Percentiles rank a stretch among this genome's conserved stretches.
Evolutionary conservation across 2,113 vertebrate species (phyloP).

Genomic region (Serinus canaria): DNA sequence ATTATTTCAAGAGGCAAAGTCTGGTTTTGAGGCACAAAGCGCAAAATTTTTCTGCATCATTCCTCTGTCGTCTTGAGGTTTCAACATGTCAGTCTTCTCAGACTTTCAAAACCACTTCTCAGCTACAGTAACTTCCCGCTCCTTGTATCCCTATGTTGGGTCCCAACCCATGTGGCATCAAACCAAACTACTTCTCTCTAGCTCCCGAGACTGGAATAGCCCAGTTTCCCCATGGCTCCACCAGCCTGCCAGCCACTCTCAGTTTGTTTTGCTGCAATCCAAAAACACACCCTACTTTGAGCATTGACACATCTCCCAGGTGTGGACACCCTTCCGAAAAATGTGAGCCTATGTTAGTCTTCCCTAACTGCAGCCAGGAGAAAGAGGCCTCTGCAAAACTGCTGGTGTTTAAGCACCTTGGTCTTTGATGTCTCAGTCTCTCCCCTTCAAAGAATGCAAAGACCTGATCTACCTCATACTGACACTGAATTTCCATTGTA

Average conservation of each 20-base stretch:
- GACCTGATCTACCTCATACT: not conserved
- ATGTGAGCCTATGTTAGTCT: not conserved
- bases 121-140: not conserved
- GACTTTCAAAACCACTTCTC: not conserved
- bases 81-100: not conserved
- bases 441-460: not conserved
- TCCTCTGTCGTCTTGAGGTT: slow-evolving; percentile 16
- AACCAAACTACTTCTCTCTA: not conserved
- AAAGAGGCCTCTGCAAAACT: not conserved
- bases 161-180: not conserved
- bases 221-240: not conserved
- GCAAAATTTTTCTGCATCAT: not conserved
- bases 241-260: slow-evolving; percentile 2
- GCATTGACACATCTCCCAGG: slow-evolving; percentile 9
- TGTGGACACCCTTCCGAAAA: slow-evolving; percentile 36
- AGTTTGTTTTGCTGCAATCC: slow-evolving; percentile 32
- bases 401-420: not conserved
- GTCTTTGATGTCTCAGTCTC: not conserved
- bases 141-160: not conserved
- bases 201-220: slow-evolving; percentile 35
- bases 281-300: slow-evolving; percentile 36
- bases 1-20: not conserved
- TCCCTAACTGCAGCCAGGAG: not conserved
- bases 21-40: not conserved
- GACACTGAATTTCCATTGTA: not conserved